Evolutionary conservation across 2,888 invertebrate genomes (phyloP).

Genomic region (Bombyx huttoni): DNA sequence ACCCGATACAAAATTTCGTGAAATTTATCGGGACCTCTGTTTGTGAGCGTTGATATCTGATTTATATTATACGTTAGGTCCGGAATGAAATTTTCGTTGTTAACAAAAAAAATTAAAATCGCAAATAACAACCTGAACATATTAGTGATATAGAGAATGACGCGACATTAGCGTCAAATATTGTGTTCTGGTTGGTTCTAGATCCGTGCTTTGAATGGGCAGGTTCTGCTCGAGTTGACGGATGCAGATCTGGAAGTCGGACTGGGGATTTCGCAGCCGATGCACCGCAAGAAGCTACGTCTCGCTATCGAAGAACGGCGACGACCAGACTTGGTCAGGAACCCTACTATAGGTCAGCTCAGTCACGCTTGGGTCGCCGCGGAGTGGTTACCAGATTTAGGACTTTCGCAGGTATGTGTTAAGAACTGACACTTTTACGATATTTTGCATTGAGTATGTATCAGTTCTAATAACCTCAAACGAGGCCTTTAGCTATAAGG

Average conservation of each 20-base stretch:
- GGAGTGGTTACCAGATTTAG: conserved; percentile 93
- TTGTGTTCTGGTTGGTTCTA: conserved; percentile 76
- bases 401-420: conserved; percentile 78
- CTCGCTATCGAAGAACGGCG: conserved; percentile 94
- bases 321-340: conserved; percentile 88
- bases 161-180: conserved; percentile 69
- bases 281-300: conserved; percentile 93
- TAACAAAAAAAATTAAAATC: not conserved
- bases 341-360: conserved; percentile 88
- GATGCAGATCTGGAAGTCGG: conserved; percentile 93
- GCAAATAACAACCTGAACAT: conserved; percentile 7
- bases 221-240: conserved; percentile 92
- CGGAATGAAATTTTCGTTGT: not conserved
- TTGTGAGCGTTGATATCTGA: conserved; percentile 7
- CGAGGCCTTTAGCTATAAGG: no score
- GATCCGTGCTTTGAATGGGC: conserved; percentile 78
- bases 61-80: not conserved
- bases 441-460: not conserved
- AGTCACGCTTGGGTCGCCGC: conserved; percentile 95
- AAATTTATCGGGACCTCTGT: conserved; percentile 34
- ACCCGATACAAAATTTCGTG: conserved; percentile 26
- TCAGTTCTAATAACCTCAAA: no score
- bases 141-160: conserved; percentile 28
- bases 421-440: not conserved
- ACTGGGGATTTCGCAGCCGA: conserved; percentile 90